Evolutionary conservation across 1,140 invertebrate genomes (phyloP), one percentile per base, ranked within the genome.

Genomic region (Stegodyphus dumicola): DNA sequence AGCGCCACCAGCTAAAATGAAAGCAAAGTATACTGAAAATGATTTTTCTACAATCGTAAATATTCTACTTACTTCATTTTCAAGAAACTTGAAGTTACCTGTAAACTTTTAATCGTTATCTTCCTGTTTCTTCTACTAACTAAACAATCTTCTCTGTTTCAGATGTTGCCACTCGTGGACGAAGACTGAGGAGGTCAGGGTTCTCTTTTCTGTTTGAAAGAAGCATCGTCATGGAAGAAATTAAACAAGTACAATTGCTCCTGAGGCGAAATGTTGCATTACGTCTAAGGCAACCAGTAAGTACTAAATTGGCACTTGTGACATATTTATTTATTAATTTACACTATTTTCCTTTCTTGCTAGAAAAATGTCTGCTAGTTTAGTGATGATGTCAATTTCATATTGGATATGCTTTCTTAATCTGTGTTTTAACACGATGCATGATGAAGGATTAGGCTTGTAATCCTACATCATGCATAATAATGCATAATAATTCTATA

Each of bases 251-350:
- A 56, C 54, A 56, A 13, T 64, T 74, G 4, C 80, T 83, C 17
- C 71, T 83, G 7, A 18, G 80, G 71, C 56, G 80, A 18, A 83
- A 83, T 75, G 71, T 75, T 33, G 80, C 73, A 13, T 18, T 83
- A 11, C 80, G 80, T 33, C 9, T 75, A 7, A 49, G 80, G 64
- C 80, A 83, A 49, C 80, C 80, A n/a, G 80, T 83, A n/a, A 83
- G 80, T 54, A 7, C 17, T n/a, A 10, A 60, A 7, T 67, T 33
- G 33, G 33, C 33, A 33, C 33, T 33, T 33, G 33, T 33, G 33
- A 60, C 5, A 60, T 11, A 60, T 11, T 60, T 11, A 60, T 11
- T 11, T 60, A 60, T 60, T 60, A 60, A 33, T 33, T 33, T 33
- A 33, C 33, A 33, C 33, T 33, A 33, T 33, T 33, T 33, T 33